Base-by-base conservation (phyloP, 1,140 invertebrate species). In the Ephestia elutella region DNA sequence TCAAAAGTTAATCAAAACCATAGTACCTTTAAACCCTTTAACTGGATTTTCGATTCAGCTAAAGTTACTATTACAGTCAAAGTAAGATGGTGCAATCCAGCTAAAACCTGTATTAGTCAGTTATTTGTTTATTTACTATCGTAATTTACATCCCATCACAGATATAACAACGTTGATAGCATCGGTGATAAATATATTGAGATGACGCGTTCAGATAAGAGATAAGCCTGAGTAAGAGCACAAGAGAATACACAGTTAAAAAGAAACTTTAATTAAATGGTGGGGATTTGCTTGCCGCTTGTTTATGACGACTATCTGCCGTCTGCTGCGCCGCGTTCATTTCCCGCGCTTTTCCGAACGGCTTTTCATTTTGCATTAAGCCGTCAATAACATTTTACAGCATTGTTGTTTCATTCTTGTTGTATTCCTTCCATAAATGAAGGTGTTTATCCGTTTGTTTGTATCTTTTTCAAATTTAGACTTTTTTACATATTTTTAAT, bases 201-300 rank as follows among this genome's bases (percentile, higher is more conserved):
- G 49, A 49, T 60, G 67, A 75, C 32, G 49, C 49, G 64, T 65
- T 56, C 67, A 78, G 71, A 78, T 82, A 78, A 71, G 58, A 75
- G 67, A 77, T 77, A 78, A 73, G 70, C 72, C 66, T 71, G 68
- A 66, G 54, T 57, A 62, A 54, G 65, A 66, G 56, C 25, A 70
- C 56, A 72, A 76, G 75, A 73, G 67, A 70, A 68, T 70, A 68
- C 62, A 65, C 59, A 68, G 70, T 78, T 74, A 70, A 74, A 78
- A 78, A 80, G 74, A 81, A 82, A 86, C 71, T 86, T 86, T 83
- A 86, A 86, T 83, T 80, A 86, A 86, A 77, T 73, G 65, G 58
- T 75, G 68, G 64, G 71, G 56, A 69, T 61, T 50, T 32, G 21
- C 54, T 21, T 18, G 44, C 54, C 49, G 55, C 51, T 62, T 68